Base-by-base conservation (phyloP, 2,113 vertebrate genomes). In the Elanus axillaris region DNA sequence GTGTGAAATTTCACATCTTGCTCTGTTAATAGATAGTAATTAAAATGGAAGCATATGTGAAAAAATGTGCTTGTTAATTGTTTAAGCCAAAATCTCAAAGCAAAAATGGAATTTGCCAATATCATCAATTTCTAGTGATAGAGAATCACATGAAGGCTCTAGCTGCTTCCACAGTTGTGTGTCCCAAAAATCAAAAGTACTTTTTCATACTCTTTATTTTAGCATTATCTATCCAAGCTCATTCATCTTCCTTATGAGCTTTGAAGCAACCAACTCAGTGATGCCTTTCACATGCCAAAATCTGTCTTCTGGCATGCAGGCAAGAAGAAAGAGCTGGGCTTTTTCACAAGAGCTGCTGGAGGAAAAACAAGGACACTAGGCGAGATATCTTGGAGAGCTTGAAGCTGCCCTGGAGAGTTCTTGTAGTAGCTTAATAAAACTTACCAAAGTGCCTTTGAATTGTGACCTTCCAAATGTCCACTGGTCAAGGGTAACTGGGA, bases 381-480 rank as follows among this genome's bases (percentile, higher is more conserved):
- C 1, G 1, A 71, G 47, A 45, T 74, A 25, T 19, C 40, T 38
- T 25, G 11, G 22, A 79, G 34, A 89, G 22, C 43, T 75, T 64
- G 45, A 75, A 82, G 48, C 56, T 90, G 62, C 38, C 63, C 25
- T 75, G 52, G 31, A 52, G 45, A 79, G 14, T 58, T 87, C 58
- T 66, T 75, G 34, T n/a, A 82, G 16, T n/a, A 82, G 16, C 32
- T 60, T 64, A 59, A 42, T 45, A 80, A 78, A 76, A 69, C 27
- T 68, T 84, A 19, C 1, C 38, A 2, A 93, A 74, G 58, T 69
- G 38, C 50, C 42, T 91, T 93, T 95, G 94, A 76, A 64, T 90
- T 92, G 50, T 79, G 84, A 72, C 93, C 74, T 96, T 78, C n/a
- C 76, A 73, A n/a, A 87, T 62, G 62, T 45, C 38, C 42, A 20